A percentile compares a stretch with the other conserved stretches of the same genome.
phyloP scores from a whole-genome alignment of 2,888 invertebrate species.

The Oxyscelio sp. region DNA sequence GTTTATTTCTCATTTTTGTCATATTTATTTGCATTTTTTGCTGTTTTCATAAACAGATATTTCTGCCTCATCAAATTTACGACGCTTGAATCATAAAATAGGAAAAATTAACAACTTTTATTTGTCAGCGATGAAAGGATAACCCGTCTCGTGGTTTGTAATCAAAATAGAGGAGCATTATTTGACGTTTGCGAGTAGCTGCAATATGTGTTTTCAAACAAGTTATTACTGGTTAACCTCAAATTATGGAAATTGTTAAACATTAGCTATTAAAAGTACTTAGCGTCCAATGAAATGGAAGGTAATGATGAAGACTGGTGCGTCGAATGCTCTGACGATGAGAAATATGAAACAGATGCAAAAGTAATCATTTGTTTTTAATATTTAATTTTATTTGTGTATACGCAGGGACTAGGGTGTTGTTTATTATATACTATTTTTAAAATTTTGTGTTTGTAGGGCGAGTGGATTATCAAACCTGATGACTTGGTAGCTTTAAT shows the following conservation, averaged over 20 bases:
- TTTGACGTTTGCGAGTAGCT: slow-evolving; percentile 24
- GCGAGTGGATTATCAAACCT: too few species aligned
- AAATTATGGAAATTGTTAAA: slow-evolving; percentile 17
- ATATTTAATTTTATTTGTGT: too few species aligned
- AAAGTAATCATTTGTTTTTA: too few species aligned
- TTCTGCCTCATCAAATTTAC: background rate
- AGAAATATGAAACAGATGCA: slow-evolving; percentile 87
- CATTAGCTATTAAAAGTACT: slow-evolving; percentile 20
- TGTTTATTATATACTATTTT: too few species aligned
- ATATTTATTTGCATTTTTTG: too few species aligned
- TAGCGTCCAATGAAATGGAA: slow-evolving; percentile 81
- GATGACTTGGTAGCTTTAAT: too few species aligned
- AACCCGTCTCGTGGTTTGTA: background rate
- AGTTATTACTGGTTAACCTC: slow-evolving; percentile 41
- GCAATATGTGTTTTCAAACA: slow-evolving; percentile 43
- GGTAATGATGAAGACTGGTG: slow-evolving; percentile 90
- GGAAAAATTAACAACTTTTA: background rate
- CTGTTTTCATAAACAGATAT: slow-evolving; percentile 20
- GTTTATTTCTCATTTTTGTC: slow-evolving; percentile 41
- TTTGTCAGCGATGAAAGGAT: background rate
- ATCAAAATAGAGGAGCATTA: background rate
- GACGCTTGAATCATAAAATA: background rate
- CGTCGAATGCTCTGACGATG: slow-evolving; percentile 92
- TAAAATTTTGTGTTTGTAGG: too few species aligned
- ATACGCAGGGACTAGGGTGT: too few species aligned